These are phyloP conservation scores for Ellobius talpinus DNA, from an alignment of 2,113 vertebrate species.

Conservation along the genomic window DNA sequence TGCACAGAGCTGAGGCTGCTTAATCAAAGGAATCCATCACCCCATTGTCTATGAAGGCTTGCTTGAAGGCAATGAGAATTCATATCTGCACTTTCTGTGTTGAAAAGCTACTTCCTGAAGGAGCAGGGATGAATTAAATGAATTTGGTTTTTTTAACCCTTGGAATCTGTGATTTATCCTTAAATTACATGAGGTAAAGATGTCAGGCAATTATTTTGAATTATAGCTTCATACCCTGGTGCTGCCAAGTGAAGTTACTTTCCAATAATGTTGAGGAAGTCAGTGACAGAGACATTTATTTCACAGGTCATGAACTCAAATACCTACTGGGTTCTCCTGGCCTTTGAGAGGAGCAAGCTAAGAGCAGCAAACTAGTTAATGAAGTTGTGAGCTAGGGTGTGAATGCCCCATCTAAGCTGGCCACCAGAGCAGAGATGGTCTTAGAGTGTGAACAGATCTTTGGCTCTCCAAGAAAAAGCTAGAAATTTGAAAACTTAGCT, in stretches of 20 bases:
- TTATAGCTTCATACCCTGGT: constrained; percentile 15
- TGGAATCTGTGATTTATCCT: constrained; percentile 62
- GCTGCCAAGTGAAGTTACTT: constrained; percentile 35
- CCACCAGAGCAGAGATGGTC: not conserved
- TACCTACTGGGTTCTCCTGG: not conserved
- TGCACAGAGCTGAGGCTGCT: not conserved
- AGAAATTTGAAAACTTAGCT: not conserved
- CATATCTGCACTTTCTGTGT: not conserved
- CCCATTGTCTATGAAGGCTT: not conserved
- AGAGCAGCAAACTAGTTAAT: not conserved
- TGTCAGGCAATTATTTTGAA: constrained; percentile 63
- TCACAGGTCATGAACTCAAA: not conserved
- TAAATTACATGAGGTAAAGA: constrained; percentile 57
- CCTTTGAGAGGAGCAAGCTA: not conserved
- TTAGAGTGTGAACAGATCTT: not conserved
- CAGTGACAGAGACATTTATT: constrained; percentile 21
- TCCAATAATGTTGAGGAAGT: constrained; percentile 58
- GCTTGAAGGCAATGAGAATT: constrained; percentile 35
- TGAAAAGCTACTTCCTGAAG: not conserved
- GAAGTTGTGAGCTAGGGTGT: not conserved
- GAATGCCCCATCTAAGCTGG: not conserved
- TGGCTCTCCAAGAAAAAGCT: not conserved
- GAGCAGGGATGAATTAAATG: constrained; percentile 27
- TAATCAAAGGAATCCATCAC: constrained; percentile 55
- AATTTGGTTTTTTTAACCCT: constrained; percentile 46